phyloP scores from a whole-genome alignment of 2,113 vertebrate species.

The Dipodomys merriami region DNA sequence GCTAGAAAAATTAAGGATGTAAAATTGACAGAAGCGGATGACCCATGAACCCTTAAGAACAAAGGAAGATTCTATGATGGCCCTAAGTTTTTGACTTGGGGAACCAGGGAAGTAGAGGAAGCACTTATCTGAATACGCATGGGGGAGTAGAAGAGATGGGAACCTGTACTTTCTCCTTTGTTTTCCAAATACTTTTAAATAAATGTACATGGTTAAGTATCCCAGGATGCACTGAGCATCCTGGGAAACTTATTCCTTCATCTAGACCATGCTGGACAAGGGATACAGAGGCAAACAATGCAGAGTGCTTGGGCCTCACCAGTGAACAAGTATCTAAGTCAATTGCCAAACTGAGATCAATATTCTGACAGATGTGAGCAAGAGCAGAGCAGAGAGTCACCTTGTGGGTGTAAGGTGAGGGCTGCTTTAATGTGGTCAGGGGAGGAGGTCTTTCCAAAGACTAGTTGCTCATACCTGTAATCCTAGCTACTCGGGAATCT shows the following conservation, averaged over 20 bases:
- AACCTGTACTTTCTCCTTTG: neutral
- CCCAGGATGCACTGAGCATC: neutral
- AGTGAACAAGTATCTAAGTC: neutral
- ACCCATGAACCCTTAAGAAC: neutral
- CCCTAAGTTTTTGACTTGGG: neutral
- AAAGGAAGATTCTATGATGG: neutral
- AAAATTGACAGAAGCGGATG: neutral
- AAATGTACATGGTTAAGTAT: neutral
- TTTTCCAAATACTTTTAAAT: neutral
- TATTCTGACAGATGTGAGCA: neutral
- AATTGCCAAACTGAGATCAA: neutral
- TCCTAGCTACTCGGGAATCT: no score
- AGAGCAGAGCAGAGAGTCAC: neutral
- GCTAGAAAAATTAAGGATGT: neutral
- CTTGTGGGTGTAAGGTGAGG: no score
- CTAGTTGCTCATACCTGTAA: no score
- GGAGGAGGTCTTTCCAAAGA: neutral
- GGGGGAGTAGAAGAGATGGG: neutral
- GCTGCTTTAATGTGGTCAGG: neutral
- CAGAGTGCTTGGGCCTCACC: neutral
- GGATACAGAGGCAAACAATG: neutral
- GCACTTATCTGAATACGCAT: neutral
- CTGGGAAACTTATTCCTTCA: neutral
- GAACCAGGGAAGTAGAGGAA: neutral
- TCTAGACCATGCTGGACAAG: neutral